Evolutionary conservation across 2,797 vertebrate genomes (phyloP).

Genomic region (Poecilia gillii): DNA sequence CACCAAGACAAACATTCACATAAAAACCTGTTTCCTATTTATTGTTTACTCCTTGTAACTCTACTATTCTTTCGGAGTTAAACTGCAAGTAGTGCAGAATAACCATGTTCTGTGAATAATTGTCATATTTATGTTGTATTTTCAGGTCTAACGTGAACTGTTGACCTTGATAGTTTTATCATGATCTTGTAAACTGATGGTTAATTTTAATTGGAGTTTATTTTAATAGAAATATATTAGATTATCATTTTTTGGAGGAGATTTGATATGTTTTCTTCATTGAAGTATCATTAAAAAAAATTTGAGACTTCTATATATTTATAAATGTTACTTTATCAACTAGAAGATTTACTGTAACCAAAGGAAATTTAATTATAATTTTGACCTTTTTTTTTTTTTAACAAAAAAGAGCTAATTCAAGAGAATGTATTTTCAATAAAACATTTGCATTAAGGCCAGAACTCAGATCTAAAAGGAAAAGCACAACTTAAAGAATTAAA

Average conservation of each 20-base stretch:
- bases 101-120: constrained; percentile 65
- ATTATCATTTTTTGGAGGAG: constrained; percentile 56
- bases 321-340: constrained; percentile 59
- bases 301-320: constrained; percentile 55
- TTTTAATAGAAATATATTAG: constrained; percentile 69
- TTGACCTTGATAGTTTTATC: constrained; percentile 39
- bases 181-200: constrained; percentile 46
- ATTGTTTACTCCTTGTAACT: constrained; percentile 69
- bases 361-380: constrained; percentile 64
- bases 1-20: constrained; percentile 58
- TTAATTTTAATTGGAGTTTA: constrained; percentile 67
- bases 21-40: constrained; percentile 72
- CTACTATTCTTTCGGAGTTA: constrained; percentile 58
- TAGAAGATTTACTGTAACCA: constrained; percentile 68
- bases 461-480: constrained; percentile 53
- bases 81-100: constrained; percentile 55
- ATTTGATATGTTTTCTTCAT: constrained; percentile 55
- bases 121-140: constrained; percentile 74
- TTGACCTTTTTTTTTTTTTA: constrained; percentile 25
- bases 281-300: constrained; percentile 19
- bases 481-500: constrained; percentile 69
- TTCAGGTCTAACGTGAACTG: constrained; percentile 64
- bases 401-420: constrained; percentile 37
- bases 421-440: constrained; percentile 72
- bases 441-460: constrained; percentile 56